Percentiles rank a stretch among this genome's conserved stretches.
Conservation (phyloP, 2,797 vertebrate species). For the Crocidura indochinensis region DNA sequence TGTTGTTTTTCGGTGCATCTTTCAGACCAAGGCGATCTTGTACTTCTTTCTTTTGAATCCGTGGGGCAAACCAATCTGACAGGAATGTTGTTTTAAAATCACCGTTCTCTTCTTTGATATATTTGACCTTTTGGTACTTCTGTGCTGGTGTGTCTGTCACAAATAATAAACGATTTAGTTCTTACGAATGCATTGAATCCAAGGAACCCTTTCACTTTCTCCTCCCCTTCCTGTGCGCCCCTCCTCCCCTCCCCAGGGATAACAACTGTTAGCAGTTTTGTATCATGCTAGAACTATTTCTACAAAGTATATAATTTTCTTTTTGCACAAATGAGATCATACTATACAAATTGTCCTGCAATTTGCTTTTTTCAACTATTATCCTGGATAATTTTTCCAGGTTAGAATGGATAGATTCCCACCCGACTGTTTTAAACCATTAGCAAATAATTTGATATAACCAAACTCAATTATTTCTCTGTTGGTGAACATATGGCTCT, state of each 20-base stretch:
- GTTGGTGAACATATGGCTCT: slow-evolving; percentile 23
- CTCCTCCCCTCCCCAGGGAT: background rate
- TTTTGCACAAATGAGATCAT: slow-evolving; percentile 33
- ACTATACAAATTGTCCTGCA: slow-evolving; percentile 38
- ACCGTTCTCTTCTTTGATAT: background rate
- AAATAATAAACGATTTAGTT: slow-evolving; percentile 52
- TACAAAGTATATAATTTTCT: slow-evolving; percentile 47
- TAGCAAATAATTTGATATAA: slow-evolving; percentile 16
- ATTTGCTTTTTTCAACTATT: slow-evolving; percentile 44
- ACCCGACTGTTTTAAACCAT: background rate
- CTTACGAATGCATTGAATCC: slow-evolving; percentile 11
- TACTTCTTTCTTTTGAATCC: too few relatives aligned
- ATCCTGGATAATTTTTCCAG: slow-evolving; percentile 41
- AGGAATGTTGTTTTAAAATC: too few relatives aligned
- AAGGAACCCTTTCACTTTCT: background rate
- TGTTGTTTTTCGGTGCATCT: too few relatives aligned
- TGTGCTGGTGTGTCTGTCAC: slow-evolving; percentile 15
- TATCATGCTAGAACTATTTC: slow-evolving; percentile 47
- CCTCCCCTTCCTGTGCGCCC: background rate
- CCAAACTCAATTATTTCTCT: background rate
- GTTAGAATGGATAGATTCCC: background rate
- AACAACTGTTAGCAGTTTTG: slow-evolving; percentile 48
- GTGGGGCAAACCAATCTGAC: too few relatives aligned
- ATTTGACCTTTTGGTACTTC: background rate
- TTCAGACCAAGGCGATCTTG: too few relatives aligned